phyloP scores from a whole-genome alignment of 1,140 invertebrate species.

The Musca vetustissima region DNA sequence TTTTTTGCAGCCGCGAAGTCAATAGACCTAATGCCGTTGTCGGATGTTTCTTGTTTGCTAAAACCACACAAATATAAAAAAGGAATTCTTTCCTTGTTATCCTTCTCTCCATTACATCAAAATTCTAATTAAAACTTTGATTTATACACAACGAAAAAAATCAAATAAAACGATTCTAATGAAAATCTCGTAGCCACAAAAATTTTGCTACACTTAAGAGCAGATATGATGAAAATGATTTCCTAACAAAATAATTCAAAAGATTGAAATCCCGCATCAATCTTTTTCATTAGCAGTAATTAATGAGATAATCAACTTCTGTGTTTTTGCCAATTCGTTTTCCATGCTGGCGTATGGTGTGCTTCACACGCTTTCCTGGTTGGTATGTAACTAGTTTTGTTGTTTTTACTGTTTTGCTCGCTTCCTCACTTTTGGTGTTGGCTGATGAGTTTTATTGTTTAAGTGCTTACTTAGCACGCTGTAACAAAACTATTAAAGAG shows the following conservation, averaged over 20 bases:
- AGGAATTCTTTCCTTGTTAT: no score
- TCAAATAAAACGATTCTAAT: no score
- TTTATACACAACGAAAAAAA: not conserved
- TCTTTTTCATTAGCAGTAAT: conserved; percentile 17
- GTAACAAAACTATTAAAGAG: conserved; percentile 5
- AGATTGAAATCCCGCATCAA: conserved; percentile 8
- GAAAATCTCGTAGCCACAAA: not conserved
- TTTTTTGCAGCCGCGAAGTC: no score
- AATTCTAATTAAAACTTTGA: conserved; percentile 5
- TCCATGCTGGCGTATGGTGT: not conserved
- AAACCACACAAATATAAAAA: no score
- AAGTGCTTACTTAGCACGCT: conserved; percentile 16
- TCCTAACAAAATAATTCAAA: not conserved
- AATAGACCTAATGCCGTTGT: no score
- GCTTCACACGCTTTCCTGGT: no score
- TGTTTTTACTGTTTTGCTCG: conserved; percentile 4
- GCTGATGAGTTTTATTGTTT: not conserved
- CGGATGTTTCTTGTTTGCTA: no score
- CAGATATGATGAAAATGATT: no score
- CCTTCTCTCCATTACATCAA: not conserved
- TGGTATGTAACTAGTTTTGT: not conserved
- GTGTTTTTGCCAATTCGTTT: not conserved
- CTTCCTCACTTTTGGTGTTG: conserved; percentile 3
- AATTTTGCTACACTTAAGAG: conserved; percentile 1
- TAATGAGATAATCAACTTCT: conserved; percentile 14